Conservation (phyloP, 2,797 vertebrate species). For the Atherinosoma microstoma region DNA sequence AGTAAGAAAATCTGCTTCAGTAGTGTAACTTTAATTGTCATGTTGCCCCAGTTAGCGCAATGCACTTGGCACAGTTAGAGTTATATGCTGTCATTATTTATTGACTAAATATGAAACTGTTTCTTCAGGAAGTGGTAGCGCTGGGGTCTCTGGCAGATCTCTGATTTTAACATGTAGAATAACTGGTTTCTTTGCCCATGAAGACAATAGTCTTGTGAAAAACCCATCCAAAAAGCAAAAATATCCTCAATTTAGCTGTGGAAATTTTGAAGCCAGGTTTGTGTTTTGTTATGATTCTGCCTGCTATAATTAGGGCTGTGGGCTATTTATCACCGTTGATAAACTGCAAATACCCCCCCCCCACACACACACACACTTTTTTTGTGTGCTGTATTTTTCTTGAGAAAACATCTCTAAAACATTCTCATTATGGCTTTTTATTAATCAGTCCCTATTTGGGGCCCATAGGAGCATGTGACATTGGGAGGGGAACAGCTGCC, state of each 20-base stretch:
- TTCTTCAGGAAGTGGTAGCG: no score
- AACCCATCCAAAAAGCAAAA: not conserved
- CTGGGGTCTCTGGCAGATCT: no score
- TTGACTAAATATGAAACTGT: not conserved
- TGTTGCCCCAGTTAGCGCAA: not conserved
- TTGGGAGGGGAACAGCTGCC: constrained; percentile 59
- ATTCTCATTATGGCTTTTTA: constrained; percentile 4
- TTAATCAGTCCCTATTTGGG: constrained; percentile 21
- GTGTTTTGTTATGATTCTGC: not conserved
- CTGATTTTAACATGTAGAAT: not conserved
- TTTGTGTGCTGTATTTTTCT: not conserved
- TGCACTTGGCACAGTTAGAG: not conserved
- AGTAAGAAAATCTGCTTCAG: no score
- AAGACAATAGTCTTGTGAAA: not conserved
- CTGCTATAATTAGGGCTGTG: not conserved
- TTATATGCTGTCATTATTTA: not conserved
- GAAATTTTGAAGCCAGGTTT: not conserved
- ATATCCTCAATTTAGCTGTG: not conserved
- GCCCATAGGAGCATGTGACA: constrained; percentile 47
- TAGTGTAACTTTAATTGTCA: not conserved
- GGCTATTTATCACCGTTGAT: not conserved
- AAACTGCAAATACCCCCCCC: not conserved
- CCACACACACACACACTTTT: no score
- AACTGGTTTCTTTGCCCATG: not conserved
- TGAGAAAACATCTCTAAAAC: not conserved